Conservation (phyloP, 1,140 invertebrate genomes). For the Anadara kagoshimensis region DNA sequence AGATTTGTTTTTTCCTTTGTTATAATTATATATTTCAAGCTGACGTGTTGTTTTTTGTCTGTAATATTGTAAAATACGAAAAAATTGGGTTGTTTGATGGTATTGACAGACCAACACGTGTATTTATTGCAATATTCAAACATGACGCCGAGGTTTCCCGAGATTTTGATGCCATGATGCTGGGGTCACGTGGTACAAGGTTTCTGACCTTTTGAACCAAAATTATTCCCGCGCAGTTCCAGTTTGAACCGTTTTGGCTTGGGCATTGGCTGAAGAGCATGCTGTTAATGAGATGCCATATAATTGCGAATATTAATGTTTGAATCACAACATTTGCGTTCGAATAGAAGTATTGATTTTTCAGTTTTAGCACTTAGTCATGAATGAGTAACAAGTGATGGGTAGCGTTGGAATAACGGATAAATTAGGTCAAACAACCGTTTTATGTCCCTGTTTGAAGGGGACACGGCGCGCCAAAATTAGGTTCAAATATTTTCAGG, state of each 20-base stretch:
- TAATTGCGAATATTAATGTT: too few species aligned
- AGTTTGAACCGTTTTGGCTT: slow-evolving; percentile 18
- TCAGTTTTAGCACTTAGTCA: slow-evolving; percentile 41
- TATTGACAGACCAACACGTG: slow-evolving; percentile 50
- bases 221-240: slow-evolving; percentile 57
- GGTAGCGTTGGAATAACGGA: slow-evolving; percentile 23
- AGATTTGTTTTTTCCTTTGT: too few species aligned
- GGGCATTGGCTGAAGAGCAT: too few species aligned
- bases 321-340: slow-evolving; percentile 1
- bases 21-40: too few species aligned
- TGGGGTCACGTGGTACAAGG: slow-evolving; percentile 67
- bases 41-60: too few species aligned
- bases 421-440: slow-evolving; percentile 52
- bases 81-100: slow-evolving; percentile 12
- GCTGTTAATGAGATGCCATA: too few species aligned
- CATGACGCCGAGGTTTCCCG: slow-evolving; percentile 63
- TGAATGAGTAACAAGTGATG: slow-evolving; percentile 45
- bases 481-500: slow-evolving; percentile 6
- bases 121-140: slow-evolving; percentile 61
- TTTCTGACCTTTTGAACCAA: slow-evolving; percentile 67
- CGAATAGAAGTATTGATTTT: slow-evolving; percentile 23
- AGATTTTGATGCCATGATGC: slow-evolving; percentile 66
- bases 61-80: too few species aligned
- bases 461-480: slow-evolving; percentile 37
- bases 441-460: slow-evolving; percentile 10